Conservation (phyloP, 2,113 vertebrate species). For the Hirundichthys speculiger region DNA sequence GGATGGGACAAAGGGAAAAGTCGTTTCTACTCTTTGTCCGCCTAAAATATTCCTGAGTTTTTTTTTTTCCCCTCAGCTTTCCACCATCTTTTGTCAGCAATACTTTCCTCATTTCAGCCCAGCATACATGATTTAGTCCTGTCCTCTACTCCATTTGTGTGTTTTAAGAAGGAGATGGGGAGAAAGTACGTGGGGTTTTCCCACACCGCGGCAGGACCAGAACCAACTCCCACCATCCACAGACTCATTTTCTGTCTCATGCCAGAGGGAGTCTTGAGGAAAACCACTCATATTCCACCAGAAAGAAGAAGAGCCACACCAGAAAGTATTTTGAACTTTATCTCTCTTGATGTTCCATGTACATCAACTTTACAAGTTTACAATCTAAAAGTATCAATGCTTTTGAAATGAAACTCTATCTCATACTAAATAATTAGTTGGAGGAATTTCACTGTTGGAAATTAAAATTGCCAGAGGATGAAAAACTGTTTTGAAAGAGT, state of each 20-base stretch:
- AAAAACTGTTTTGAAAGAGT: slow-evolving; percentile 14
- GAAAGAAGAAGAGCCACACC: slow-evolving; percentile 47
- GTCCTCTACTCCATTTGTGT: slow-evolving; percentile 30
- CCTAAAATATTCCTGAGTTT: neutral
- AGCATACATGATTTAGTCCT: slow-evolving; percentile 14
- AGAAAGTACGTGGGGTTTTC: slow-evolving; percentile 82
- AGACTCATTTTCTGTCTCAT: slow-evolving; percentile 46
- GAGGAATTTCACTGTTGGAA: slow-evolving; percentile 14
- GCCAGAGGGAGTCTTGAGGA: slow-evolving; percentile 68
- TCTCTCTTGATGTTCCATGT: slow-evolving; percentile 33
- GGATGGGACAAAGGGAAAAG: neutral
- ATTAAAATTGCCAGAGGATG: slow-evolving; percentile 10
- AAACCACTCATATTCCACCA: slow-evolving; percentile 70
- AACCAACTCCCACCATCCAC: slow-evolving; percentile 64
- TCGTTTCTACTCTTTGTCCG: neutral
- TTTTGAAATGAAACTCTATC: neutral
- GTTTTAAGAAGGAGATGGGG: slow-evolving; percentile 55
- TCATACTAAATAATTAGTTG: slow-evolving; percentile 5
- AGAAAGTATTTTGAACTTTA: slow-evolving; percentile 55
- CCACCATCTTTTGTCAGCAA: neutral
- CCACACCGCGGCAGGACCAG: slow-evolving; percentile 78
- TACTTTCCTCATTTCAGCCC: neutral
- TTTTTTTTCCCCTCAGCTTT: slow-evolving; percentile 1
- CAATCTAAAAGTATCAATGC: slow-evolving; percentile 14
- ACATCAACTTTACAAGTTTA: slow-evolving; percentile 43